Percentiles rank a stretch among this genome's conserved stretches.
These are phyloP conservation scores for Eidolon helvum DNA, from an alignment of 2,113 vertebrate genomes.

Conservation along the genomic window DNA sequence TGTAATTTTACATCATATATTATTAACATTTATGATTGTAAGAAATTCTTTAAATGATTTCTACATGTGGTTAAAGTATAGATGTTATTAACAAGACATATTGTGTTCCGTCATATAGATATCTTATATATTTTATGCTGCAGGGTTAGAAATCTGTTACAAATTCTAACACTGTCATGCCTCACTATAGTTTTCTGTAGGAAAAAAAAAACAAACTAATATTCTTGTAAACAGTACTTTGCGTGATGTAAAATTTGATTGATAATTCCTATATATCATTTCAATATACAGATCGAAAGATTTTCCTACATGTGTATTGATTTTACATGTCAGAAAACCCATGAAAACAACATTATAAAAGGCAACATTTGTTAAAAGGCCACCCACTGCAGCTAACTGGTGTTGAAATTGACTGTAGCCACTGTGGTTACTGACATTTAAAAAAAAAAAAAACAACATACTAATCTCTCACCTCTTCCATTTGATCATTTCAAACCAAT, in stretches of 20 bases:
- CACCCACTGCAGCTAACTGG: conserved; percentile 74
- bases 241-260: conserved; percentile 33
- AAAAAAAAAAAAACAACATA: no score
- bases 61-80: conserved; percentile 50
- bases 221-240: conserved; percentile 66
- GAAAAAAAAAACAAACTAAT: conserved; percentile 50
- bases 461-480: not conserved
- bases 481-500: not conserved
- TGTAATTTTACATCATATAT: conserved; percentile 58
- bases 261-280: conserved; percentile 58
- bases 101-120: conserved; percentile 24
- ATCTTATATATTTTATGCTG: conserved; percentile 25
- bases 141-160: conserved; percentile 57
- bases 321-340: conserved; percentile 61
- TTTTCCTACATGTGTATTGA: conserved; percentile 58
- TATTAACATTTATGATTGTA: conserved; percentile 58
- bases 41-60: conserved; percentile 29
- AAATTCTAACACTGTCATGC: conserved; percentile 52
- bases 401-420: conserved; percentile 63
- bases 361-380: conserved; percentile 80
- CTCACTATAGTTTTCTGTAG: conserved; percentile 62
- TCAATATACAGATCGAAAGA: conserved; percentile 62
- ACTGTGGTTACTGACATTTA: not conserved
- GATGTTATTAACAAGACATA: conserved; percentile 16
- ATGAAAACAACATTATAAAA: conserved; percentile 71